Evolutionary conservation across 2,888 invertebrate genomes (phyloP), one percentile per base, ranked within the genome.

Genomic region (Leptarthrus brevirostris): DNA sequence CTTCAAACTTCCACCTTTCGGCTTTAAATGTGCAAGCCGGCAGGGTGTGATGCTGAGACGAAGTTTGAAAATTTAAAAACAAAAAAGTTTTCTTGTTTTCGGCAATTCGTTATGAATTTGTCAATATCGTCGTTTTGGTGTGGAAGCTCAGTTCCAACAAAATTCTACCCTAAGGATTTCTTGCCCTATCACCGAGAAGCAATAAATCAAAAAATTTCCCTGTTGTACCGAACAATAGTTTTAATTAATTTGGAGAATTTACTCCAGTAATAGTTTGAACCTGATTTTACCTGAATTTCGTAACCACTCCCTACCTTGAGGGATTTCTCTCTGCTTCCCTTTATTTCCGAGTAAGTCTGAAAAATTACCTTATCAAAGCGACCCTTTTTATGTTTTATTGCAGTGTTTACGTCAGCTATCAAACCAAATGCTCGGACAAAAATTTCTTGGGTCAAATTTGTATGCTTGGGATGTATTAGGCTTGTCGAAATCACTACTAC

Each of bases 41-140:
- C 24, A 14, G 26, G 24, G 49, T 3, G 12, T 20, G 22, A 10
- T 10, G n/a, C n/a, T 12, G 24, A 22, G 36, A 30, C 10, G 22
- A 72, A 72, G 40, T 72, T 72, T 54, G 20, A 54, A 26, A 66
- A 69, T 53, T 69, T 36, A 26, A 52, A 73, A 66, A 44, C 34
- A 54, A 73, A 66, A 40, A 53, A 66, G 14, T 61, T 26, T 73
- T 64, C 20, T 26, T 53, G 66, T 44, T 54, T 49, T 56, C 34
- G 44, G 73, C 73, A 66, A 73, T 69, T 73, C 54, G 52, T 73
- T 73, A 73, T 73, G 54, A 73, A 73, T 73, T 73, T 73, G 73
- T 73, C 52, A 73, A 73, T 73, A 73, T 30, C 53, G 24, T 47
- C 36, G 16, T 40, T 14, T 36, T 34, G n/a, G n/a, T n/a, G 34